Evolutionary conservation across 2,113 vertebrate genomes (phyloP), one percentile per base, ranked within the genome.

Genomic region (Istiophorus platypterus): DNA sequence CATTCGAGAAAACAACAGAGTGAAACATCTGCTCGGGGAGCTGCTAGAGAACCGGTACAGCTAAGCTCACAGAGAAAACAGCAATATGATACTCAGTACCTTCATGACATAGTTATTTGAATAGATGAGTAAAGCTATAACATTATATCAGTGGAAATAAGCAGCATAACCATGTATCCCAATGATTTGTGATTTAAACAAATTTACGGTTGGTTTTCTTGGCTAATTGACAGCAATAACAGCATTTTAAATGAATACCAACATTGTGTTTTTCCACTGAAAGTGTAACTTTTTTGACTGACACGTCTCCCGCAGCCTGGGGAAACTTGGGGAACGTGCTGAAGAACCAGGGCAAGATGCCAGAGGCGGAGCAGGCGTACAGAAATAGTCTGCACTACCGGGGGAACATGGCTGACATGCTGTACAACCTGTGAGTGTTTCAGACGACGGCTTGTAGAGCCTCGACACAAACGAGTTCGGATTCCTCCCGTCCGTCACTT

Each of bases 381-480:
- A 97, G 98, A 90, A 99, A 99, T 72, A 97, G 98, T 87, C 96
- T 99, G 92, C 97, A 97, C 94, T 98, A 98, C 94, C 96, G 98
- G 77, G 97, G 98, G 89, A 99, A 99, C 96, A 99, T 99, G 98
- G 98, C 98, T 34, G 98, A 99, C 95, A 99, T 99, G 98, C 96
- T 99, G 89, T 99, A 99, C 92, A 99, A 99, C 95, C 95, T 99
- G 98, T 99, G 93, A 99, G 98, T 99, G 95, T 65, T 72, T 45
- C 2, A 80, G 62, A 74, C n/a, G 61, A 42, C 56, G n/a, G 64
- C 71, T 59, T 80, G 68, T 62, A 58, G 49, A 47, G 68, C 45
- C 82, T 49, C 45, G 73, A 85, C 69, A 76, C 37, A 10, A 71
- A 76, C 31, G 1, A 39, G 10, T 51, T 75, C 27, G 13, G 47